Evolutionary conservation across 2,888 invertebrate species (phyloP).

Genomic region (Drosophila hamatofila): DNA sequence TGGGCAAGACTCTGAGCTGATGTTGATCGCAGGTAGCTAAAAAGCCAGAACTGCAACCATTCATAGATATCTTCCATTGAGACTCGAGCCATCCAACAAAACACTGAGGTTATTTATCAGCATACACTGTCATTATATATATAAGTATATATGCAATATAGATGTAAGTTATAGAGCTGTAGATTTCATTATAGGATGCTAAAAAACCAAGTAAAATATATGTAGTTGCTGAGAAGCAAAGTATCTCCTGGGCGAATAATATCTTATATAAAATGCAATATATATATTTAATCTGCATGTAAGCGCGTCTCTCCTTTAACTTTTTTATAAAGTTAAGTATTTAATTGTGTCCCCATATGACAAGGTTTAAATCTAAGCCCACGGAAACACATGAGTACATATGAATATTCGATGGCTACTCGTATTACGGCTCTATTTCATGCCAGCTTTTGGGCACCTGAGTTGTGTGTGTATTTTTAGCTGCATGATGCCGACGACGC

Average conservation of each 20-base stretch:
- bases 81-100: not conserved
- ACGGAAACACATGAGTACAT: not conserved
- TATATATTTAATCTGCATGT: not conserved
- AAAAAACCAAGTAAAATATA: too few relatives aligned
- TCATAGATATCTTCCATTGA: constrained; percentile 19
- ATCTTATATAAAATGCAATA: too few relatives aligned
- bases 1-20: constrained; percentile 45
- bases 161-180: too few relatives aligned
- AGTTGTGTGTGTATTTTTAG: constrained; percentile 75
- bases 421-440: constrained; percentile 4
- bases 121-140: not conserved
- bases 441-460: constrained; percentile 48
- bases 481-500: constrained; percentile 68
- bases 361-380: not conserved
- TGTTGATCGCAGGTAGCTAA: constrained; percentile 22
- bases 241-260: too few relatives aligned
- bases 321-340: not conserved
- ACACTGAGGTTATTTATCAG: not conserved
- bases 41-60: constrained; percentile 30
- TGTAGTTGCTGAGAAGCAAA: too few relatives aligned
- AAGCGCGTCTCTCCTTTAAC: not conserved
- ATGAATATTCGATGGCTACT: not conserved
- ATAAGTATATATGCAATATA: too few relatives aligned
- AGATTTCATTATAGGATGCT: too few relatives aligned
- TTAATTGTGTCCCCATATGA: not conserved